Evolutionary conservation across 2,797 vertebrate species (phyloP), one percentile per base, ranked within the genome.

Genomic region (Lates japonicus): DNA sequence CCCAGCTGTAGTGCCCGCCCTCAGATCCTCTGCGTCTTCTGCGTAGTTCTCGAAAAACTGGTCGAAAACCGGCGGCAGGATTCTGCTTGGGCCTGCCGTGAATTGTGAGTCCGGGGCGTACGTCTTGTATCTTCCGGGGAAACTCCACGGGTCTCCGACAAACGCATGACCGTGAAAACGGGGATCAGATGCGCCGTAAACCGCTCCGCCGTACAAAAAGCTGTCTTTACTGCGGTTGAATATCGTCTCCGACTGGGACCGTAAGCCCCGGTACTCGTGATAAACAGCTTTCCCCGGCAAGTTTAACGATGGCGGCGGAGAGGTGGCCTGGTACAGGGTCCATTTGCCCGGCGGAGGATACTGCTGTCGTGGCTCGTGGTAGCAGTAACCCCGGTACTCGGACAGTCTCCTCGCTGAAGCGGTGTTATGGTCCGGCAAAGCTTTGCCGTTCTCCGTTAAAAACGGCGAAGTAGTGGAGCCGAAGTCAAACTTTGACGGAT

Each of bases 401-500:
- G 72, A 31, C 33, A 63, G 54, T 19, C 79, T 60, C 3, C 64
- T 41, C 14, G 31, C 61, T 7, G 82, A 5, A 0, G 46, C 67
- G 41, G n/a, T 11, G 70, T 29, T 55, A 5, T 46, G 73, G 9
- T 85, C 78, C 84, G 69, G 60, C 42, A 71, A 13, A 37, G 63
- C 46, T 0, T 48, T 1, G 52, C 71, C 37, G 48, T 10, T 70
- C 39, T 82, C 84, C 61, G 37, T 11, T 7, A 77, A 39, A 29
- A 85, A 74, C 2, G 85, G 44, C 0, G 76, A 16, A 3, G 76
- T 6, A 14, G 71, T 49, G 39, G 84, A 58, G 64, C 63, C 72
- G 37, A 81, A 85, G 61, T 87, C 83, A 14, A 85, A 61, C 52
- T 79, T 77, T 35, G 83, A 70, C 54, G 74, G 29, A 42, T 41